Base-by-base conservation (phyloP, 2,797 vertebrate genomes). In the Aeoliscus strigatus region DNA sequence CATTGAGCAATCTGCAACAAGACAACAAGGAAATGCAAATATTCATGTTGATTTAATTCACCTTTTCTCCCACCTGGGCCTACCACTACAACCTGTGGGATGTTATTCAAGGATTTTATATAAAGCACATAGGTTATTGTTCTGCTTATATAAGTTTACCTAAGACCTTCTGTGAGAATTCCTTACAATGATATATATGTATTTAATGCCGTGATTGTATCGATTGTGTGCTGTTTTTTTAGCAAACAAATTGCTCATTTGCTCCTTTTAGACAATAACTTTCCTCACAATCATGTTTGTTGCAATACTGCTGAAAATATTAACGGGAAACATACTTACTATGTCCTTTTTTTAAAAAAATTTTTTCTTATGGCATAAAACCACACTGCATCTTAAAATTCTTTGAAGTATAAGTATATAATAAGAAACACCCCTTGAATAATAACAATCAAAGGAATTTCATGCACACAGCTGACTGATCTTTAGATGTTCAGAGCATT, bases 301-400 rank as follows among this genome's bases (percentile, higher is more conserved):
- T n/a, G n/a, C n/a, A n/a, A n/a, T n/a, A n/a, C 27, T 38, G 30
- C 32, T 32, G 33, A 51, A 52, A 44, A 46, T 42, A 51, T 50
- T 31, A 1, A 42, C 51, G 46, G 48, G 41, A 60, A 55, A 28
- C 30, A 38, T 18, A 13, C 37, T 39, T 11, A 21, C 21, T 56
- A 32, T 23, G 57, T 73, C 62, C 58, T 51, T 31, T 38, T 40
- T 6, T 17, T 3, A 9, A 42, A 61, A 60, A 66, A 42, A 36
- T 43, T 74, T 75, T 28, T 47, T 48, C 75, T 79, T 60, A 73
- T 63, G 47, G 35, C 23, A 45, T n/a, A 65, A 56, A 75, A 73
- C 75, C 68, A 66, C 60, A 68, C 47, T 59, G 38, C 57, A 48
- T 70, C 54, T 46, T 53, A 29, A 71, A 70, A 70, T 67, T 46